phyloP scores from a whole-genome alignment of 92 coral and sea anemone genomes.

The Palythoa grandis region DNA sequence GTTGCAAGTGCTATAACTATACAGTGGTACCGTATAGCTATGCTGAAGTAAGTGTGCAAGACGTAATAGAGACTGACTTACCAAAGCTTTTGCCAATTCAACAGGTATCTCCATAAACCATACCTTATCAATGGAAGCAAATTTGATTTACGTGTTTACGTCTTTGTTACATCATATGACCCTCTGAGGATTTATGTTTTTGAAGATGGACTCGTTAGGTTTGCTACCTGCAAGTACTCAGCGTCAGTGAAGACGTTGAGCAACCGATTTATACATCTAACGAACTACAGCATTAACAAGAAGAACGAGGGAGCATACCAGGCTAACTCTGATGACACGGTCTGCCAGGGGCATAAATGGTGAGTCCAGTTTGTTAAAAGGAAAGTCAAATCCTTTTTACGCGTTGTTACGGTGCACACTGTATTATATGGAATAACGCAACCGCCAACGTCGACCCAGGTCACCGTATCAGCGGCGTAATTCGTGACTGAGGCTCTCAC shows the following conservation, averaged over 20 bases:
- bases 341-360: conserved; percentile 99
- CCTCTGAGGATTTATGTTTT: conserved; percentile 94
- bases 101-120: conserved; percentile 94
- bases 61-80: too few relatives aligned
- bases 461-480: not conserved
- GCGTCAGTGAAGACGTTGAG: conserved; percentile 84
- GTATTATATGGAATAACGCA: too few relatives aligned
- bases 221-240: conserved; percentile 99
- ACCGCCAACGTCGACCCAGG: too few relatives aligned
- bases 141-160: conserved; percentile 97
- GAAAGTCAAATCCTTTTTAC: not conserved
- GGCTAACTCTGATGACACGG: conserved; percentile 89
- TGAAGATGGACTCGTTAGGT: conserved; percentile 97
- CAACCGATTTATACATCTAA: conserved; percentile 97
- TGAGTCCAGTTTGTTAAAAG: not conserved
- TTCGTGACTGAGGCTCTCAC: too few relatives aligned
- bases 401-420: not conserved
- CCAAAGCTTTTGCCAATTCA: not conserved
- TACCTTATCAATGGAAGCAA: conserved; percentile 95
- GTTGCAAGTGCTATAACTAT: too few relatives aligned
- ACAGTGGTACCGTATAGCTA: too few relatives aligned
- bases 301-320: conserved; percentile 96
- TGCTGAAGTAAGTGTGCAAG: too few relatives aligned
- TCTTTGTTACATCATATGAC: conserved; percentile 91
- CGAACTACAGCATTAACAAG: conserved; percentile 98